phyloP scores from a whole-genome alignment of 2,888 invertebrate genomes.

The Caenorhabditis sp. region DNA sequence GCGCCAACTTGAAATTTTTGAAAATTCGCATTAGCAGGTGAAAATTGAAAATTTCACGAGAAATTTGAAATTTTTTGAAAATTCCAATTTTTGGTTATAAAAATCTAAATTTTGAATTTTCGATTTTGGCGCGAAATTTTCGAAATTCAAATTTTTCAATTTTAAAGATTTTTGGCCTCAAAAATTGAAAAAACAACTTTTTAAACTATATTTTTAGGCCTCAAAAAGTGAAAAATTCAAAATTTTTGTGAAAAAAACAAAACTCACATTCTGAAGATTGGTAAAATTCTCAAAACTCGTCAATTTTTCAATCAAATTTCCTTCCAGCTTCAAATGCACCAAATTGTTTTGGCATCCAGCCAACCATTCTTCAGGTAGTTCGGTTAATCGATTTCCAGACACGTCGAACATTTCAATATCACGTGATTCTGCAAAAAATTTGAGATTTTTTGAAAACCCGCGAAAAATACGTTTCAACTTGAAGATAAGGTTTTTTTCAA shows the following conservation, averaged over 20 bases:
- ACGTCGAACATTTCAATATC: slow-evolving; percentile 45
- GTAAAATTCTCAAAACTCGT: slow-evolving; percentile 51
- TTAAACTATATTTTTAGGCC: too few relatives aligned
- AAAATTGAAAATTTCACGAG: background rate
- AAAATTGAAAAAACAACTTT: too few relatives aligned
- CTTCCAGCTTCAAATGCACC: slow-evolving; percentile 44
- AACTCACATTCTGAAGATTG: slow-evolving; percentile 59
- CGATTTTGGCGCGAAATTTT: too few relatives aligned
- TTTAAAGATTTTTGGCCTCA: too few relatives aligned
- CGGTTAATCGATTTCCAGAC: slow-evolving; percentile 26
- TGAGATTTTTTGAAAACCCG: background rate
- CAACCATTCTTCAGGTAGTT: slow-evolving; percentile 37
- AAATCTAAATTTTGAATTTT: too few relatives aligned
- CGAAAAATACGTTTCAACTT: too few relatives aligned
- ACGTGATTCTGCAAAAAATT: slow-evolving; percentile 28
- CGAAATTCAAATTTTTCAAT: background rate
- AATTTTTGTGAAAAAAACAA: slow-evolving; percentile 6
- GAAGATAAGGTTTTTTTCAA: too few relatives aligned
- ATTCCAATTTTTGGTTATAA: background rate
- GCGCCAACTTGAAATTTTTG: too few relatives aligned
- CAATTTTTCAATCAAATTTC: slow-evolving; percentile 47
- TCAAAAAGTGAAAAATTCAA: background rate
- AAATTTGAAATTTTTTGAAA: background rate
- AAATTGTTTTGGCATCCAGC: slow-evolving; percentile 25
- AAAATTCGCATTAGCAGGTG: too few relatives aligned